These are phyloP conservation scores for Myopa tessellatipennis DNA, from an alignment of 2,888 invertebrate species.

Conservation along the genomic window DNA sequence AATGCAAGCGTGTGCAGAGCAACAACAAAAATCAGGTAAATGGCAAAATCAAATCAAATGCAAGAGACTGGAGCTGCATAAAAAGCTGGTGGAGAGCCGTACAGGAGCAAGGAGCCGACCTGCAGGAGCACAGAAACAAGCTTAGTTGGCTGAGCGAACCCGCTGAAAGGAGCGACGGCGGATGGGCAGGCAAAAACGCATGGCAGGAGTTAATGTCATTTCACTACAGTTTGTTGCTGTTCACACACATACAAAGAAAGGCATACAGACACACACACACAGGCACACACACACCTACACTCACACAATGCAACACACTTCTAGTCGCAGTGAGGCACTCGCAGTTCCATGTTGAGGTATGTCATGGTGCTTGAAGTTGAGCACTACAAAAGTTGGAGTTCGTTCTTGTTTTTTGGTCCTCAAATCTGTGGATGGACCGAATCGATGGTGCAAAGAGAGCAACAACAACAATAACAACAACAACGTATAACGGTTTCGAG, in stretches of 20 bases:
- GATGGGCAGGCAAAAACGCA: not conserved
- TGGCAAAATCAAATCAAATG: constrained; percentile 56
- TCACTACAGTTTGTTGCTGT: constrained; percentile 9
- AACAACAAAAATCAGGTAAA: constrained; percentile 49
- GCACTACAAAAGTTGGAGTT: not conserved
- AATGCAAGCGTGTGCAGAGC: not conserved
- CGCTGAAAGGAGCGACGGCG: constrained; percentile 1
- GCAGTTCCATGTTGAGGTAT: constrained; percentile 17
- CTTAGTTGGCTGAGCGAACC: not conserved
- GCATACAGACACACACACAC: not conserved
- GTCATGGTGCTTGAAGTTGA: not conserved
- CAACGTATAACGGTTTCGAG: not conserved
- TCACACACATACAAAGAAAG: not conserved
- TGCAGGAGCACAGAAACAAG: constrained; percentile 1
- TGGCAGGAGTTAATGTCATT: constrained; percentile 28
- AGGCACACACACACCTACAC: not conserved
- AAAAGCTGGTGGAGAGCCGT: constrained; percentile 16
- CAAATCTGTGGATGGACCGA: not conserved
- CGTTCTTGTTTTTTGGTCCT: not conserved
- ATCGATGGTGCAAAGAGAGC: not conserved
- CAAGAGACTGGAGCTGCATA: constrained; percentile 54
- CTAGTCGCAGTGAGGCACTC: not conserved
- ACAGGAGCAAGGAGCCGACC: not conserved
- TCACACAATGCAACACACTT: not conserved
- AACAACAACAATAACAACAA: not conserved